A percentile compares a stretch with the other conserved stretches of the same genome.
phyloP scores from a whole-genome alignment of 2,797 vertebrate species.

The Paratrypauchen microcephalus region DNA sequence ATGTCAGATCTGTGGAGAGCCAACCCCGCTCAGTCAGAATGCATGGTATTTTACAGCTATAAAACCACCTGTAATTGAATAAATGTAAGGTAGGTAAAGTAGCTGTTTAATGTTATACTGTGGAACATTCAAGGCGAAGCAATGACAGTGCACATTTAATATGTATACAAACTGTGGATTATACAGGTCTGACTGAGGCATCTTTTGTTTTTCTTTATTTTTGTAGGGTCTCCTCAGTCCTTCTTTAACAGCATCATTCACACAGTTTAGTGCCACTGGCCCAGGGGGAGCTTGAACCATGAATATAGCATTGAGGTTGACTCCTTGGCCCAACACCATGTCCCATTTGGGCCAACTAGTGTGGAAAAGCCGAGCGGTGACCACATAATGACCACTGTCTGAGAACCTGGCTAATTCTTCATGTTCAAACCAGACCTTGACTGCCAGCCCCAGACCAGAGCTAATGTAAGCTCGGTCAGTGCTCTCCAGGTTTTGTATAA shows the following conservation, averaged over 20 bases:
- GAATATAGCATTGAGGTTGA: conserved; percentile 65
- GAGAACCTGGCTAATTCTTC: conserved; percentile 75
- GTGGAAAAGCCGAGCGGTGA: conserved; percentile 70
- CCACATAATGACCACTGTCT: conserved; percentile 78
- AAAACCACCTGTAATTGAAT: too few relatives aligned
- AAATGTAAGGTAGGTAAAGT: too few relatives aligned
- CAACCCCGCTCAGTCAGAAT: too few relatives aligned
- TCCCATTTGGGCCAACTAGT: conserved; percentile 70
- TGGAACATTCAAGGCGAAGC: too few relatives aligned
- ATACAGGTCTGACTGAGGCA: not conserved
- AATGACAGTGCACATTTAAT: too few relatives aligned
- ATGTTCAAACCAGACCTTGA: conserved; percentile 71
- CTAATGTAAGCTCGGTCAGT: conserved; percentile 67
- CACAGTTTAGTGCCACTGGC: conserved; percentile 51
- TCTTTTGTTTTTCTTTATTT: conserved; percentile 14
- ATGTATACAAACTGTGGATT: too few relatives aligned
- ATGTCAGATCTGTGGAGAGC: too few relatives aligned
- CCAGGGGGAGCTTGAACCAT: conserved; percentile 59
- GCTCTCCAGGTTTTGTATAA: conserved; percentile 67
- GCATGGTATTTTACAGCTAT: too few relatives aligned
- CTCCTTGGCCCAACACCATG: conserved; percentile 57
- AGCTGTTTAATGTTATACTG: too few relatives aligned
- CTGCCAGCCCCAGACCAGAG: conserved; percentile 55
- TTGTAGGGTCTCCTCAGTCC: conserved; percentile 26
- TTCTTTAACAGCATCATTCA: conserved; percentile 58